Evolutionary conservation across 2,888 invertebrate genomes (phyloP), one percentile per base, ranked within the genome.

Genomic region (Microplitis manilae): DNA sequence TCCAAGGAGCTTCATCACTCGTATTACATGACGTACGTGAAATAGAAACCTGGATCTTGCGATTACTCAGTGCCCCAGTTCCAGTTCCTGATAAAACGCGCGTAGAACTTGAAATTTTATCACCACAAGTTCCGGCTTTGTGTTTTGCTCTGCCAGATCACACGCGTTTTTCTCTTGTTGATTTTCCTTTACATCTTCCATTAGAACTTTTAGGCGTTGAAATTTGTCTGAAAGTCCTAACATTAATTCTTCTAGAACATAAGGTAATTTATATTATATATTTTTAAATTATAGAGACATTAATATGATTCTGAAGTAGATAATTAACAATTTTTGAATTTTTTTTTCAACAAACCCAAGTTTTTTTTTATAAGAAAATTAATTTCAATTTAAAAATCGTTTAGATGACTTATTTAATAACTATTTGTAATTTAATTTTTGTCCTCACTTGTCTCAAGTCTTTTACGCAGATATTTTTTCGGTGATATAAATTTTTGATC

Each of bases 31-130:
- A 99, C 90, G 97, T 99, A 62, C 94, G 96, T 83, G 98, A 99
- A 91, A 97, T 99, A 82, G 99, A 99, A 91, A 99, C 98, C 6
- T 99, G 99, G 99, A 98, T 99, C 84, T 92, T 99, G 79, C 94
- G 98, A 79, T 92, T 99, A 62, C 92, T 99, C 67, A 98, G 98
- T 82, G 96, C 99, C 76, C 99, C 99, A 2, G 99, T 99, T 73
- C 98, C 99, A 5, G 97, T 99, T 78, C 99, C 99, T 59, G 97
- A 97, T 76, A 98, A 97, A 91, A 99, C 99, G 9, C 85, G 89
- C 75, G 90, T 91, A 69, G 90, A 94, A 91, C 90, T 94, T 76
- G 96, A 97, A 91, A 95, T 99, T 80, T 91, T 99, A 84, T 97
- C 98, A 62, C 94, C 95, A 9, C 94, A 94, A 77, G 93, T 96